Base-by-base conservation (phyloP, 2,797 vertebrate genomes). In the Pachyuromys duprasi region DNA sequence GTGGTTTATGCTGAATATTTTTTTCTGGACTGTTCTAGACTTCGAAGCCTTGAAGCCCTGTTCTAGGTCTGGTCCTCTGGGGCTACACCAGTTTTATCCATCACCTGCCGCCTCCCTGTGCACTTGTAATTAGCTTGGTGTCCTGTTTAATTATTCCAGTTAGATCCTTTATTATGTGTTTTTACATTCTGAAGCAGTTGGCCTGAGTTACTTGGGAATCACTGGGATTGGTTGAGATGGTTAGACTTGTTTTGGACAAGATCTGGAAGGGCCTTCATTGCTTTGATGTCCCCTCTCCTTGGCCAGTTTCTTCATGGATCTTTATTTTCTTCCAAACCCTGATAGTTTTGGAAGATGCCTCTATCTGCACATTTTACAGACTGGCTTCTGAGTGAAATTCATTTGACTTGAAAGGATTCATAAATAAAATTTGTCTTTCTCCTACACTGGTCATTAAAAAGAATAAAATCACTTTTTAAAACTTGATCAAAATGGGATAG, bases 51-150 rank as follows among this genome's bases (percentile, higher is more conserved):
- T 70, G n/a, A 70, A 95, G 91, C 86, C 74, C 75, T 94, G 91
- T 96, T 97, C 92, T 96, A 92, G 97, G 95, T 84, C 97, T 96
- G 96, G 70, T 96, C 95, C 92, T 97, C 39, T 96, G 97, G 95
- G 97, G n/a, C 70, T 91, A 83, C 33, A 89, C 82, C 83, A 86
- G 86, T 95, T 97, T 97, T 97, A 96, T 91, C 89, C 89, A 83
- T 93, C 70, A 86, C 78, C 57, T 31, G 84, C 42, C 84, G 79
- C 60, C 86, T 96, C 94, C 93, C 91, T 9, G 0, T 67, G 86
- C 96, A 94, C 93, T 72, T 86, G 94, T 96, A 97, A 97, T 97
- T 97, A 97, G 97, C 93, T 95, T 95, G 74, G 75, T 91, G 95
- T 95, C 89, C 83, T 95, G 49, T 93, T 94, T 97, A 92, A 96